phyloP scores from a whole-genome alignment of 2,113 vertebrate species.

The Phainopepla nitens region DNA sequence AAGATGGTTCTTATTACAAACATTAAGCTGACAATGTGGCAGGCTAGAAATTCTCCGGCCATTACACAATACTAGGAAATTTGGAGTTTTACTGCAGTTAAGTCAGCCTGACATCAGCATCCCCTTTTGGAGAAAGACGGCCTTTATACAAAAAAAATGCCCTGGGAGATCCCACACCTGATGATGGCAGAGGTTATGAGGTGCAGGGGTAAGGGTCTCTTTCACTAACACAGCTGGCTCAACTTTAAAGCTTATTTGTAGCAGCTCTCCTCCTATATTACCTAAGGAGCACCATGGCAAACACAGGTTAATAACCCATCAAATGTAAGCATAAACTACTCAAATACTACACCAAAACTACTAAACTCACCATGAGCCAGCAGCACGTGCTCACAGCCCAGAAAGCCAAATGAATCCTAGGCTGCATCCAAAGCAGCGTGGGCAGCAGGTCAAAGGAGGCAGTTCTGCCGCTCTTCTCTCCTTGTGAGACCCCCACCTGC shows the following conservation, averaged over 20 bases:
- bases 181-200: neutral
- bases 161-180: neutral
- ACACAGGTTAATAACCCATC: neutral
- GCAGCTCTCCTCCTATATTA: neutral
- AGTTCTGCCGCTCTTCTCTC: neutral
- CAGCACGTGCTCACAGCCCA: fast-evolving
- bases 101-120: neutral
- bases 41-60: neutral
- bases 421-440: neutral
- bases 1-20: neutral
- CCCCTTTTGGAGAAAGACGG: neutral
- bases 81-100: neutral
- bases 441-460: neutral
- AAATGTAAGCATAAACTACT: fast-evolving
- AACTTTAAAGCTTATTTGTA: neutral
- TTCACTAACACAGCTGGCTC: neutral
- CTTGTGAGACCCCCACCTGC: neutral
- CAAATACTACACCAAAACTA: neutral
- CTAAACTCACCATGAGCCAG: neutral
- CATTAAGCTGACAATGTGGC: neutral
- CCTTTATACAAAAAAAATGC: neutral
- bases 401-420: neutral
- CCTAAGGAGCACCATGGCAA: neutral
- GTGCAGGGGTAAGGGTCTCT: neutral
- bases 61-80: neutral